Base-by-base conservation (phyloP, 2,888 invertebrate species). In the Stegophylla sp. region DNA sequence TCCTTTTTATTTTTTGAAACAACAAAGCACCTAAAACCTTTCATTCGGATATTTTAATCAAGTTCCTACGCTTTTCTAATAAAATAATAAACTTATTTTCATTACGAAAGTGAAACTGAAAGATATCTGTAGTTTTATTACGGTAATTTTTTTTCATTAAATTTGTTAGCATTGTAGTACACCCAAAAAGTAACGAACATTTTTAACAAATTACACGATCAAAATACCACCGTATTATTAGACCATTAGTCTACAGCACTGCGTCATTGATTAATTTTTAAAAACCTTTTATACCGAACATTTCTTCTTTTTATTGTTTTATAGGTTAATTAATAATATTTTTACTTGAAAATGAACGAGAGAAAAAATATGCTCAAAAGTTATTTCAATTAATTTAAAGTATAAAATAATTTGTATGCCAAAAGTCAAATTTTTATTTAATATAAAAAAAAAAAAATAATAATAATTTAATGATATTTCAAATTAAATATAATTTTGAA, bases 11-110 rank as follows among this genome's bases (percentile, higher is more conserved):
- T 72, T 23, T 72, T 17, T 4, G 43, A 72, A 72, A 23, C 56
- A 56, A 56, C 13, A 10, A 72, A 56, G 53, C 26, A 17, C 41
- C 41, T 23, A 56, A 56, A 73, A n/a, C 43, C 59, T 61, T 73
- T n/a, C n/a, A 28, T n/a, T 45, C n/a, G 1, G n/a, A 20, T 48
- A 48, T 41, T 43, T 23, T 59, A 26, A 59, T 73, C 73, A 28
- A 73, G 12, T 26, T 73, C 12, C 45, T 43, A 45, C 12, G 43
- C 5, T 73, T 59, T 72, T 45, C n/a, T 28, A 28, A 15, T 1
- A 51, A 28, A 15, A 67, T 67, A 20, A 69, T 34, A 73, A 73
- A 72, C 26, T n/a, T 61, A 61, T 61, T 61, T 61, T 61, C 45
- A 73, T 73, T 59, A 73, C 7, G 43, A 59, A 61, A 61, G 45